Percentiles rank a stretch among this genome's conserved stretches.
These are phyloP conservation scores for Saturnia japonica DNA, from an alignment of 2,888 invertebrate species.

Conservation along the genomic window DNA sequence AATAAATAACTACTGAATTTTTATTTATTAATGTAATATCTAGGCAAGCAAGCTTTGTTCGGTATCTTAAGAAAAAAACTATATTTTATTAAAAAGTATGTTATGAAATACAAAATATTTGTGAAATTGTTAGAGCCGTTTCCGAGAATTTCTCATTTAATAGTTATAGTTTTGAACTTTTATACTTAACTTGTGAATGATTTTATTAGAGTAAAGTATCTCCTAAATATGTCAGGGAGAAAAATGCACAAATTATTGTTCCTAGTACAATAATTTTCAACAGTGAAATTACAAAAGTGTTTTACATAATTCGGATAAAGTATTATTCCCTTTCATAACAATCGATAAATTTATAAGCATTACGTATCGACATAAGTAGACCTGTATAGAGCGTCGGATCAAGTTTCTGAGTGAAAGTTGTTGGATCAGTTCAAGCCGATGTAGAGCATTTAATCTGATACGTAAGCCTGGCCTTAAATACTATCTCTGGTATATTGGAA, in stretches of 20 bases:
- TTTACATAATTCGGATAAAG: not conserved
- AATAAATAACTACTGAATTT: not conserved
- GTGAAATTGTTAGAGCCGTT: no score
- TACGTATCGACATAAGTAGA: conserved; percentile 21
- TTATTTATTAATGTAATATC: no score
- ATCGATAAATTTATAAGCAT: conserved; percentile 1
- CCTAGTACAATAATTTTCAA: not conserved
- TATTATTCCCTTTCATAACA: conserved; percentile 16
- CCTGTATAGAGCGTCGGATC: conserved; percentile 26
- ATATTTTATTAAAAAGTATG: no score
- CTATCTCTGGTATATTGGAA: conserved; percentile 9
- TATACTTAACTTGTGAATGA: not conserved
- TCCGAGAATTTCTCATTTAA: no score
- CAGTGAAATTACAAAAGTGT: not conserved
- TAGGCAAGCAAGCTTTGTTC: no score
- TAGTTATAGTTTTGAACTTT: no score
- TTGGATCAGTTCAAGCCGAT: conserved; percentile 15
- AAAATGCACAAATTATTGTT: not conserved
- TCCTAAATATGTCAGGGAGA: not conserved
- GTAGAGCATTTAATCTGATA: conserved; percentile 20
- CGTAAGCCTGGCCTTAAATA: conserved; percentile 5
- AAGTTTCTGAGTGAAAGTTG: conserved; percentile 51
- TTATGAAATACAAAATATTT: no score
- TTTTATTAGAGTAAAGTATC: not conserved
- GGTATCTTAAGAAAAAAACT: no score